phyloP scores from a whole-genome alignment of 1,140 invertebrate genomes.

The Epicauta chinensis region DNA sequence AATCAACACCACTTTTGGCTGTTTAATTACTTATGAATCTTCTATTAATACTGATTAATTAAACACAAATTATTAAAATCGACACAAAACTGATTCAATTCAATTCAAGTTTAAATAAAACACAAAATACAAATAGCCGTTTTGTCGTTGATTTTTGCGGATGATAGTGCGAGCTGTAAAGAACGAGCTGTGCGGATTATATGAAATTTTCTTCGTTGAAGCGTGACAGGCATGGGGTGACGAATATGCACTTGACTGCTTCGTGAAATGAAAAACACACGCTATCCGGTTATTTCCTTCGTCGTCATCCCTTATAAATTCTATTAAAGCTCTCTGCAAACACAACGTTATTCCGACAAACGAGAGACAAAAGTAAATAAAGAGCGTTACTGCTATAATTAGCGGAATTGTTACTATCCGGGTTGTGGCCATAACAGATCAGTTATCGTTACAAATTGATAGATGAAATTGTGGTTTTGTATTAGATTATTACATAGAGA shows the following conservation, averaged over 20 bases:
- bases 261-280: conserved; percentile 16
- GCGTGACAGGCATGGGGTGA: conserved; percentile 8
- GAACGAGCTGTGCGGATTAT: conserved; percentile 7
- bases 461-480: no score
- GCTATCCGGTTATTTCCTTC: conserved; percentile 15
- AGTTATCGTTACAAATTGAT: conserved; percentile 1
- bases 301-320: conserved; percentile 17
- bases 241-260: conserved; percentile 18
- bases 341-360: conserved; percentile 12
- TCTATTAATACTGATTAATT: no score
- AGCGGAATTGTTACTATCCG: conserved; percentile 8
- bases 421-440: conserved; percentile 12
- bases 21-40: conserved; percentile 6
- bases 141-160: conserved; percentile 7
- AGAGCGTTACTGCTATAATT: conserved; percentile 13
- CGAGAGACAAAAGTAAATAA: conserved; percentile 13
- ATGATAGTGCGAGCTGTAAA: conserved; percentile 7
- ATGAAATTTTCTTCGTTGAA: conserved; percentile 12
- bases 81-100: no score
- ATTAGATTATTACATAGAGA: no score
- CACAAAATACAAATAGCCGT: no score
- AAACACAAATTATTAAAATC: no score
- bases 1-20: conserved; percentile 11
- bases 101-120: no score
- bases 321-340: conserved; percentile 14